A percentile compares a stretch with the other conserved stretches of the same genome.
Conservation (phyloP, 2,113 vertebrate species). For the Lutjanus erythropterus region DNA sequence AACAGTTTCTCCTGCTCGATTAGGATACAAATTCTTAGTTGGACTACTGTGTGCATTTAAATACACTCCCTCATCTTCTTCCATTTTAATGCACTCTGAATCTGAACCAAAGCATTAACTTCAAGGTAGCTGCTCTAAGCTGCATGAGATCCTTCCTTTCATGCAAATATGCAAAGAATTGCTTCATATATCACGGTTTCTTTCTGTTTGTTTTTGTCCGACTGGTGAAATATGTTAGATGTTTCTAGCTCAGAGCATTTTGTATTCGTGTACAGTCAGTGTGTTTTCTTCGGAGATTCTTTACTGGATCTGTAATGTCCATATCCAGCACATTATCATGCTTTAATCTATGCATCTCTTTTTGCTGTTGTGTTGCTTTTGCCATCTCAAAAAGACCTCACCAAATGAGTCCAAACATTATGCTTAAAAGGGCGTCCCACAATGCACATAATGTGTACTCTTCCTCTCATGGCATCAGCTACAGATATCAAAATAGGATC, state of each 20-base stretch:
- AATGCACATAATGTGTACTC: conserved; percentile 31
- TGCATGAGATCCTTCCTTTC: conserved; percentile 68
- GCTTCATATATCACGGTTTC: conserved; percentile 37
- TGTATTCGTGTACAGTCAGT: not conserved
- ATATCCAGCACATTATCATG: conserved; percentile 46
- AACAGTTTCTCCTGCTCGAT: conserved; percentile 38
- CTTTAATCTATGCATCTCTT: conserved; percentile 71
- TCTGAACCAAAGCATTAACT: conserved; percentile 79
- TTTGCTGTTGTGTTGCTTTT: conserved; percentile 41
- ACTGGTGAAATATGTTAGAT: conserved; percentile 8
- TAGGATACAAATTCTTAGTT: conserved; percentile 37
- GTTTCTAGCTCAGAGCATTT: conserved; percentile 4
- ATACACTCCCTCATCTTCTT: conserved; percentile 68
- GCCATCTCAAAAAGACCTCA: conserved; percentile 18
- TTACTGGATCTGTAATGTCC: conserved; percentile 15
- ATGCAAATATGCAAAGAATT: conserved; percentile 79
- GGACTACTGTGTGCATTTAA: conserved; percentile 59
- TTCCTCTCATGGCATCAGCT: conserved; percentile 18
- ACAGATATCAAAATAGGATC: conserved; percentile 23
- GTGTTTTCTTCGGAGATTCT: conserved; percentile 17
- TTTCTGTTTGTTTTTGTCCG: conserved; percentile 36
- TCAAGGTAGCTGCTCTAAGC: conserved; percentile 72
- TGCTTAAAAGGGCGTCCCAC: conserved; percentile 16
- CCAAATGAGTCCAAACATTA: conserved; percentile 27
- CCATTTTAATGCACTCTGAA: conserved; percentile 69